Evolutionary conservation across 2,113 vertebrate genomes (phyloP).

Genomic region (Macrotus californicus): DNA sequence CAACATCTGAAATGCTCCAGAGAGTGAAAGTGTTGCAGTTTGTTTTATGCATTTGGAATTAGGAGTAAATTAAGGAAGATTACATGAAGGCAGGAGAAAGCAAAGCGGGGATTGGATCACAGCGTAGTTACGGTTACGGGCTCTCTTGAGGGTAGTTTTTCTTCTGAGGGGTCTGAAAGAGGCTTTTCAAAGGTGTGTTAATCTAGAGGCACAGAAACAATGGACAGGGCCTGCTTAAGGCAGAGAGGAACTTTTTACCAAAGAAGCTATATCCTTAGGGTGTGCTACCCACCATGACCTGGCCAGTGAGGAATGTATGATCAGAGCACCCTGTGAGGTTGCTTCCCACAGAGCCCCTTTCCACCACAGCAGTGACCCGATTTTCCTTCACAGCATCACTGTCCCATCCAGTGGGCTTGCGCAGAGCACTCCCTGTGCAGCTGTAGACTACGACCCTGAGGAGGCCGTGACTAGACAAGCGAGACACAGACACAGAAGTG

Average conservation of each 20-base stretch:
- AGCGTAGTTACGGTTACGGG: background rate
- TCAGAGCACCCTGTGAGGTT: background rate
- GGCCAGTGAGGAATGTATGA: background rate
- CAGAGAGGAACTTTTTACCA: background rate
- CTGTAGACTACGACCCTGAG: too few relatives aligned
- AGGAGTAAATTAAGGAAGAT: background rate
- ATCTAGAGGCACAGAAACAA: background rate
- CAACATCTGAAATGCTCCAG: background rate
- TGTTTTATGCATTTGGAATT: background rate
- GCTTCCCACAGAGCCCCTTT: background rate
- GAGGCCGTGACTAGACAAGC: background rate
- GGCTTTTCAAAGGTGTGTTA: background rate
- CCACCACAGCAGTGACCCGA: background rate
- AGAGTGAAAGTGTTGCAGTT: background rate
- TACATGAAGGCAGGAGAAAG: background rate
- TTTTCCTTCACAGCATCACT: background rate
- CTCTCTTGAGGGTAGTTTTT: background rate
- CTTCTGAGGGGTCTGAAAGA: background rate
- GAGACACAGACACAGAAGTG: background rate
- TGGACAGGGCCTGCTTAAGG: background rate
- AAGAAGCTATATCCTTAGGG: too few relatives aligned
- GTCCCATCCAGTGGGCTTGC: background rate
- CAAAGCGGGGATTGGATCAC: background rate
- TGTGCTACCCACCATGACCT: background rate
- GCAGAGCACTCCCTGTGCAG: background rate